Evolutionary conservation across 2,113 vertebrate species (phyloP).

Genomic region (Gavialis gangeticus): DNA sequence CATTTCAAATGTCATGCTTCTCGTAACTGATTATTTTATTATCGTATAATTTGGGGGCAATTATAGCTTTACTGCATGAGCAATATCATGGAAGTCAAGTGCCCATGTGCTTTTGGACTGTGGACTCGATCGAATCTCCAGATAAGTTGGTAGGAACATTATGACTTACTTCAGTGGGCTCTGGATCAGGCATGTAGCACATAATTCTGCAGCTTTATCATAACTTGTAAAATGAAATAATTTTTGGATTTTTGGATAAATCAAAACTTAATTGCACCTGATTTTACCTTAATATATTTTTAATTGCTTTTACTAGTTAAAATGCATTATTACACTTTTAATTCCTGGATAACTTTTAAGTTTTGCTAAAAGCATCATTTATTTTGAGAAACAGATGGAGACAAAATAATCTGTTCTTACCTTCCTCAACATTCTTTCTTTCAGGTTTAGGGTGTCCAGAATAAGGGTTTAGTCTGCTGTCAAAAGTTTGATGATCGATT

Average conservation of each 20-base stretch:
- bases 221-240: background rate
- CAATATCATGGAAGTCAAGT: rapidly evolving
- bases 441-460: slow-evolving; percentile 66
- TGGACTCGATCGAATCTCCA: background rate
- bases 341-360: background rate
- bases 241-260: background rate
- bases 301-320: background rate
- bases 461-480: slow-evolving; percentile 67
- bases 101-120: rapidly evolving
- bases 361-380: background rate
- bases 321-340: background rate
- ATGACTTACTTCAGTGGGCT: too few relatives aligned
- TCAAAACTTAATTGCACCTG: background rate
- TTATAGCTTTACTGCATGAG: rapidly evolving
- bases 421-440: slow-evolving; percentile 53
- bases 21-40: background rate
- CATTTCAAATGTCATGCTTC: background rate
- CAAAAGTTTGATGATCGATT: slow-evolving; percentile 70
- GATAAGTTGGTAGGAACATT: too few relatives aligned
- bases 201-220: background rate
- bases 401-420: background rate
- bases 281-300: background rate
- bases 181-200: background rate
- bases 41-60: background rate
- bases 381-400: background rate